Conservation (phyloP, 2,888 invertebrate genomes). For the Meteorus colon region DNA sequence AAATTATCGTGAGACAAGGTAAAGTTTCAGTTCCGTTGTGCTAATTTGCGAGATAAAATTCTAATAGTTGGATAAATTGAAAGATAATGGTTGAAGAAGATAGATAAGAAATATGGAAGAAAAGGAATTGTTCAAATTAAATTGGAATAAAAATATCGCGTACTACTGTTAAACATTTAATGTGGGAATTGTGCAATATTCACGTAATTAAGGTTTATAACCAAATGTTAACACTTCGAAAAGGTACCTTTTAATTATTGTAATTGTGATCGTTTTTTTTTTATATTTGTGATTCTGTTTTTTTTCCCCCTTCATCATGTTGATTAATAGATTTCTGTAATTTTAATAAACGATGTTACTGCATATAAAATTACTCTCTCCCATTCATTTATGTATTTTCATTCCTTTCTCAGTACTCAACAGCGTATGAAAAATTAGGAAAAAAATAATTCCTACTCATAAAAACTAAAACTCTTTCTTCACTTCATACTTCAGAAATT, state of each 20-base stretch:
- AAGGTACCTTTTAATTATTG: conserved; percentile 68
- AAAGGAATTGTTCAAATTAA: background rate
- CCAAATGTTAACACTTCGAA: conserved; percentile 66
- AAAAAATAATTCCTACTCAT: background rate
- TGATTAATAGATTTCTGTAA: background rate
- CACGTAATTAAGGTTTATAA: conserved; percentile 14
- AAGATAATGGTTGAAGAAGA: background rate
- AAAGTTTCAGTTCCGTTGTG: background rate
- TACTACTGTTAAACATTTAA: conserved; percentile 47
- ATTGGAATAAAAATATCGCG: background rate
- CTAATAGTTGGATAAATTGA: background rate
- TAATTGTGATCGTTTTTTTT: conserved; percentile 47
- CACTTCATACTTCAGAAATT: conserved; percentile 8
- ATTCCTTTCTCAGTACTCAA: background rate
- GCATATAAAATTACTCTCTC: conserved; percentile 14
- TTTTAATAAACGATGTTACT: conserved; percentile 14
- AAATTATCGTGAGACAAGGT: conserved; percentile 22
- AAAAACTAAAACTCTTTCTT: conserved; percentile 34
- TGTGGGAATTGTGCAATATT: conserved; percentile 54
- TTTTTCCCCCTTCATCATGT: background rate
- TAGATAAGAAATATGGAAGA: background rate
- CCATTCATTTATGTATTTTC: background rate
- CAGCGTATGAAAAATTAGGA: background rate
- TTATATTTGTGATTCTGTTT: background rate
- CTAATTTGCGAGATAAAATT: background rate